Conservation (phyloP, 2,113 vertebrate genomes). For the Chaetops frenatus region DNA sequence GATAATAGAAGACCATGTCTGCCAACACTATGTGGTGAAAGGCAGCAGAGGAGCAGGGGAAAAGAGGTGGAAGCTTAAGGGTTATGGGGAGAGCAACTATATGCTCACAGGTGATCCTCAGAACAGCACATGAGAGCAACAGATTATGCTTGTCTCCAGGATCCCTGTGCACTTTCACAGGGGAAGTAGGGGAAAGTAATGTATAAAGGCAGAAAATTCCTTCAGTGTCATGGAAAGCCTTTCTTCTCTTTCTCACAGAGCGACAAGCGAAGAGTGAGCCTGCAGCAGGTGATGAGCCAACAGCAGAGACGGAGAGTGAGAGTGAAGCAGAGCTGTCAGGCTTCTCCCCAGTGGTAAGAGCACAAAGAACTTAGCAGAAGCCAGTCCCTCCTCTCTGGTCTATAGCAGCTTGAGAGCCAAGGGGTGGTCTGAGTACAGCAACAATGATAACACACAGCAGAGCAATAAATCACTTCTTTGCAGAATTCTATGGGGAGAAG, state of each 20-base stretch:
- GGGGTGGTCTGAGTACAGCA: not conserved
- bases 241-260: constrained; percentile 48
- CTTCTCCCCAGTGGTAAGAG: constrained; percentile 88
- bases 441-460: not conserved
- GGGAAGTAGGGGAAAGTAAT: not conserved
- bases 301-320: constrained; percentile 94
- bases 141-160: not conserved
- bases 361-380: not conserved
- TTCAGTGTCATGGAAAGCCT: not conserved
- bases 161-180: not conserved
- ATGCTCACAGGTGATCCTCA: not conserved
- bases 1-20: not conserved
- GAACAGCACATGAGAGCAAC: not conserved
- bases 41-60: not conserved
- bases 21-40: not conserved
- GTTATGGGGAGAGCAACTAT: not conserved
- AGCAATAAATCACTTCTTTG: not conserved
- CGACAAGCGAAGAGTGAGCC: constrained; percentile 81
- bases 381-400: not conserved
- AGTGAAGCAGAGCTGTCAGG: constrained; percentile 95
- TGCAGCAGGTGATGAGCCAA: constrained; percentile 84
- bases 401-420: not conserved
- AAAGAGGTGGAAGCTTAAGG: not conserved
- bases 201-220: not conserved
- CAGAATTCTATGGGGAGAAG: not conserved